Conservation (phyloP, 2,113 vertebrate species). For the Ursus arctos region DNA sequence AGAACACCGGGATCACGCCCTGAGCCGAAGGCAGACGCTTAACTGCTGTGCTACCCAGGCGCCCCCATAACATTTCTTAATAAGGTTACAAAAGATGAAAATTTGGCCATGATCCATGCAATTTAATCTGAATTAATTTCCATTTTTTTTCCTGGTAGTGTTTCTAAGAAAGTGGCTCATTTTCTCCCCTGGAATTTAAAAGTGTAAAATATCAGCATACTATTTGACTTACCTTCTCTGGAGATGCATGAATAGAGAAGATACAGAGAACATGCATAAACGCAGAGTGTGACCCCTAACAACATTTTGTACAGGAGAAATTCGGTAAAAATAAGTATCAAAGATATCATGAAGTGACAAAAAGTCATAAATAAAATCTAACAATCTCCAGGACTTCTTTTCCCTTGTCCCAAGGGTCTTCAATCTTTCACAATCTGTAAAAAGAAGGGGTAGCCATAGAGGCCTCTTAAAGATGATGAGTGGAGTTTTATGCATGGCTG, state of each 20-base stretch:
- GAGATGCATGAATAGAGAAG: not conserved
- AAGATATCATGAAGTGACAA: not conserved
- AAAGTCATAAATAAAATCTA: not conserved
- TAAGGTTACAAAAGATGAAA: not conserved
- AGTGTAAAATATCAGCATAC: not conserved
- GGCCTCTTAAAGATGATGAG: not conserved
- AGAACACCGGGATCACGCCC: too few species aligned
- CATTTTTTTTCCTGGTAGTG: not conserved
- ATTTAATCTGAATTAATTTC: not conserved
- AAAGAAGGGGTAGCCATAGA: not conserved
- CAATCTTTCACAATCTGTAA: not conserved
- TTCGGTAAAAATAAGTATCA: not conserved
- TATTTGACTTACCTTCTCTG: not conserved
- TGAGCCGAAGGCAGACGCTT: too few species aligned
- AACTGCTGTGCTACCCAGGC: too few species aligned
- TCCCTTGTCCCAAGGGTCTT: not conserved
- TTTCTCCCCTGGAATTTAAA: not conserved
- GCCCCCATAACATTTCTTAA: not conserved
- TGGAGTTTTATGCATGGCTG: not conserved
- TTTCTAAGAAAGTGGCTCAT: not conserved
- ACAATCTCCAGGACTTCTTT: not conserved
- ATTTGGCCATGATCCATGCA: not conserved
- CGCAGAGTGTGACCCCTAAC: not conserved
- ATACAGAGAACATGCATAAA: not conserved
- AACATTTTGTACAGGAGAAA: not conserved